phyloP scores from a whole-genome alignment of 1,140 invertebrate genomes.

The Dinoponera quadriceps region DNA sequence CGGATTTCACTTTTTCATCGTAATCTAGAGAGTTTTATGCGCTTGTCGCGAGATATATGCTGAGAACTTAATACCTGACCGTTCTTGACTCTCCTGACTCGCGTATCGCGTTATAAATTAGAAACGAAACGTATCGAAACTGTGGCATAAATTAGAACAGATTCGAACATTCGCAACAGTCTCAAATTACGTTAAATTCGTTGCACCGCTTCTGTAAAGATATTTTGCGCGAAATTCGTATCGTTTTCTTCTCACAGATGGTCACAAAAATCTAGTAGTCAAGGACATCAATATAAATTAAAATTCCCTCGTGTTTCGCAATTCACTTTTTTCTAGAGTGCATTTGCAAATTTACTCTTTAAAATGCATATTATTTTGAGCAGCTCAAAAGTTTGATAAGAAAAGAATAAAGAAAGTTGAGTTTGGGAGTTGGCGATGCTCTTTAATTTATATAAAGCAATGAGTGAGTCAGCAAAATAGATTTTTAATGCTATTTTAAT shows the following conservation, averaged over 20 bases:
- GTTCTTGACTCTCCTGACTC: no score
- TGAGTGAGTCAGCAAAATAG: background rate
- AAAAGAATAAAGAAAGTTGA: background rate
- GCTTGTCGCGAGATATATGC: background rate
- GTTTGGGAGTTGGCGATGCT: background rate
- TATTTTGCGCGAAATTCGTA: background rate
- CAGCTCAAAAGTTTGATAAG: background rate
- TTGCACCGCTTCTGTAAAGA: constrained; percentile 9
- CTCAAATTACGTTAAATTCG: constrained; percentile 5
- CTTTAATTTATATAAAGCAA: constrained; percentile 3
- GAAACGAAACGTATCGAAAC: background rate
- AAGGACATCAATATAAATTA: constrained; percentile 1
- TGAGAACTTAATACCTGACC: background rate
- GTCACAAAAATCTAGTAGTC: background rate
- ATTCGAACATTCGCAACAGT: constrained; percentile 1
- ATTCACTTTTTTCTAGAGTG: background rate
- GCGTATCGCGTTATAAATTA: background rate
- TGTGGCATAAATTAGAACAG: constrained; percentile 28
- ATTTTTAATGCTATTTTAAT: background rate
- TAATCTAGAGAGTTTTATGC: constrained; percentile 2
- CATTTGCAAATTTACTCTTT: background rate
- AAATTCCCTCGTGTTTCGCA: constrained; percentile 11
- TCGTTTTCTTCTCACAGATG: background rate
- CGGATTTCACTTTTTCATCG: background rate
- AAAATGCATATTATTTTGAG: background rate